Conservation (phyloP, 1,140 invertebrate genomes). For the Steinernema khuongi region DNA sequence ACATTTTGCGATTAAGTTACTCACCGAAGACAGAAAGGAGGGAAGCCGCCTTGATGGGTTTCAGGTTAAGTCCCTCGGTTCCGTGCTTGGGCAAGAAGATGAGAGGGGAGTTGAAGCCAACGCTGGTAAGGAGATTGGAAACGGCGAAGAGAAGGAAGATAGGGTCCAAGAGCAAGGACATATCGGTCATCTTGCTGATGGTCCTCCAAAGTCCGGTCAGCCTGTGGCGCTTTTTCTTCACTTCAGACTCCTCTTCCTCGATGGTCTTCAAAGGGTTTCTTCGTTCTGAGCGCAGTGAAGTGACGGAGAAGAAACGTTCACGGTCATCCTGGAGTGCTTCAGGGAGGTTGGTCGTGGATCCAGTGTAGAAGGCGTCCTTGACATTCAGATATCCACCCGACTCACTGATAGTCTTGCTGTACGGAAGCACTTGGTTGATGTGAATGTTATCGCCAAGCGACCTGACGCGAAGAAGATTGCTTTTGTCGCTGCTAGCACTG, state of each 20-base stretch:
- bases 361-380: constrained; percentile 79
- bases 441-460: constrained; percentile 50
- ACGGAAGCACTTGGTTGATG: constrained; percentile 64
- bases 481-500: constrained; percentile 22
- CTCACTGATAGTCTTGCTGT: constrained; percentile 63
- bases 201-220: constrained; percentile 54
- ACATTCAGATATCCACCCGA: constrained; percentile 70
- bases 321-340: constrained; percentile 39
- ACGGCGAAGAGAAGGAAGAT: constrained; percentile 82
- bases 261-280: constrained; percentile 8
- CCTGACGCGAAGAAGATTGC: constrained; percentile 41
- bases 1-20: too few relatives aligned
- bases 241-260: constrained; percentile 43
- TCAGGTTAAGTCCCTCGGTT: constrained; percentile 62
- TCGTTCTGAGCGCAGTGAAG: constrained; percentile 33
- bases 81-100: constrained; percentile 69
- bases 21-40: constrained; percentile 83
- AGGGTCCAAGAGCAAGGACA: constrained; percentile 74
- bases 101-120: constrained; percentile 88
- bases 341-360: constrained; percentile 69
- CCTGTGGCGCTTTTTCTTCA: constrained; percentile 23
- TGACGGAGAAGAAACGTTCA: constrained; percentile 25
- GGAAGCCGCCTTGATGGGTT: constrained; percentile 72
- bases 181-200: constrained; percentile 76
- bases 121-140: constrained; percentile 89